Base-by-base conservation (phyloP, 2,113 vertebrate genomes). In the Rhinoderma darwinii region DNA sequence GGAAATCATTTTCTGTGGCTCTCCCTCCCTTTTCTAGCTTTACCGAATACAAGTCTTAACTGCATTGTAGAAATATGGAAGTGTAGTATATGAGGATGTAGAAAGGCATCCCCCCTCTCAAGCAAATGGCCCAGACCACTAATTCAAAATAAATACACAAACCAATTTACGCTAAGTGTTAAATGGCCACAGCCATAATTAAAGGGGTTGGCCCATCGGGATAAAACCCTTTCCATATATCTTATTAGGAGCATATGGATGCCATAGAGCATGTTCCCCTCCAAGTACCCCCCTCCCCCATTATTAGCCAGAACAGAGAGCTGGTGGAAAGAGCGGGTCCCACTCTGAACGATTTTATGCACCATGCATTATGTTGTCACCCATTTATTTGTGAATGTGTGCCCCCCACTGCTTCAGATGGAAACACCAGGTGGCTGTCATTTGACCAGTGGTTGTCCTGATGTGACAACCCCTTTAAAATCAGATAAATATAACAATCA, bases 1-100 rank as follows among this genome's bases (percentile, higher is more conserved):
- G 54, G 20, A 51, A 80, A 66, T 73, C n/a, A 47, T 63, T 37
- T 61, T 77, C 54, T 41, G 54, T 41, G 54, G 78, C 54, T 39
- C 35, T 41, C 37, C 54, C 54, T 63, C 44, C 44, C 74, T 39
- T 50, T 7, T 50, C n/a, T 50, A 50, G n/a, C 44, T 77, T 47
- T 32, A 50, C 27, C 8, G 44, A 50, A 77, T 30, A 77, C 43
- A 77, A 77, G 17, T 50, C 27, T 50, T 41, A 50, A 50, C 25
- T 30, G 14, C 27, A 50, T 47, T 17, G n/a, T 77, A 77, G 12
- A 70, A 72, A 39, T 25, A 22, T 72, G 37, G 35, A 72, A 1
- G 18, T 22, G 35, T 72, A 72, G 35, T 41, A 20, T 41, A 2
- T 72, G 41, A 32, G 6, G 27, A 32, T 17, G 6, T 4, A 66